Base-by-base conservation (phyloP, 2,797 vertebrate genomes). In the Pseudotriccus pelzelni region DNA sequence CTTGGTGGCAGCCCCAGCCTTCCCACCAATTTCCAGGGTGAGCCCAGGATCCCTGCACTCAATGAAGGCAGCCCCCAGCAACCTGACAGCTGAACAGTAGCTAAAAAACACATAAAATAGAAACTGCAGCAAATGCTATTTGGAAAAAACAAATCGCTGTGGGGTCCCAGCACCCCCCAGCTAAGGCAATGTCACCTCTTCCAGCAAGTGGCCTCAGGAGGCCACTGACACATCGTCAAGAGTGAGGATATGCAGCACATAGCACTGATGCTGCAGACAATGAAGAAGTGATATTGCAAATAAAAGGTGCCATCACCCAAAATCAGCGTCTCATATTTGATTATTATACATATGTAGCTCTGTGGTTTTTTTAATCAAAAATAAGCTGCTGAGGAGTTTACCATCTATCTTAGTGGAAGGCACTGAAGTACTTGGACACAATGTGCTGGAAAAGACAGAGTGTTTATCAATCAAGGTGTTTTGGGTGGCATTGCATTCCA, bases 51-150 rank as follows among this genome's bases (percentile, higher is more conserved):
- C 43, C 27, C 58, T 2, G 5, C 10, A 1, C 15, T 15, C 34
- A 32, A 4, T 2, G 36, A 49, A 28, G 30, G 44, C 53, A 79
- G 34, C 32, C 21, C 22, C 20, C 41, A 86, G 69, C 76, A 16
- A 24, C 14, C 43, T 14, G 15, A 18, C 43, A 60, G 46, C n/a
- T 12, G 43, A 34, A 4, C 14, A 53, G 36, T 3, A 22, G 34
- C 9, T 24, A 21, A 21, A 23, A 59, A 12, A 1, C 1, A 18
- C 17, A 10, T 15, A 8, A 28, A 27, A 44, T 2, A 49, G 25
- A 64, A 70, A 75, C 10, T 22, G 37, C 67, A 83, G 32, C 25
- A 88, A 87, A 47, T 1, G 1, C 2, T 18, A 37, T 14, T 49
- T 30, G 47, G 43, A 52, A 49, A 87, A 66, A 56, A 49, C 20